Evolutionary conservation across 2,888 invertebrate species (phyloP), one percentile per base, ranked within the genome.

Genomic region (Diploptera punctata): DNA sequence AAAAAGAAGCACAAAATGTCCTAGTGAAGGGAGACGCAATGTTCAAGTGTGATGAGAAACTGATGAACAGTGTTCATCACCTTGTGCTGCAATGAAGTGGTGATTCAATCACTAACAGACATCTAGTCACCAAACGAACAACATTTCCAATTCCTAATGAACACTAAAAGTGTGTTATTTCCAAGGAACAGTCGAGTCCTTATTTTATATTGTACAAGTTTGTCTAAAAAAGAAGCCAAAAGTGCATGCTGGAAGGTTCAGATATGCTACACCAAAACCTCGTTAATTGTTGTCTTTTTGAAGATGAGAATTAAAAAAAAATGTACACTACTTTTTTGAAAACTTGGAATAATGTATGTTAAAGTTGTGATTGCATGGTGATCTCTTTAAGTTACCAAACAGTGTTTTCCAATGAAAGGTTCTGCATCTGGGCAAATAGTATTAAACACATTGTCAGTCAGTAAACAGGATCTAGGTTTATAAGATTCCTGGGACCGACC

Each of bases 1-100:
- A 86, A 89, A 76, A 90, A 89, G 79, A 91, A 90, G 78, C 90
- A 91, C 79, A 92, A 92, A 84, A 85, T 87, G 57, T 76, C 76
- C 73, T 77, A 77, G 74, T 74, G 75, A 72, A 72, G 57, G 67
- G 49, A 21, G n/a, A n/a, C n/a, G n/a, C n/a, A n/a, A n/a, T n/a
- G n/a, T n/a, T n/a, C n/a, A n/a, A n/a, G n/a, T n/a, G n/a, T n/a
- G n/a, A n/a, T n/a, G 13, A 24, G 24, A 44, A 13, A 24, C 24
- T 24, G 29, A 47, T n/a, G 44, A 26, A 44, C 26, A 65, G n/a
- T 29, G 18, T 13, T 57, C n/a, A 24, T 19, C 13, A 5, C 38
- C n/a, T 19, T 43, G 21, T 19, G 10, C 19, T 18, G 3, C 62
- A 33, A n/a, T 10, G 31, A 19, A 31, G 18, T 61, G 38, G 5